A percentile compares a stretch with the other conserved stretches of the same genome.
Evolutionary conservation across 1,140 invertebrate species (phyloP).

Genomic region (Tetraneura akinire): DNA sequence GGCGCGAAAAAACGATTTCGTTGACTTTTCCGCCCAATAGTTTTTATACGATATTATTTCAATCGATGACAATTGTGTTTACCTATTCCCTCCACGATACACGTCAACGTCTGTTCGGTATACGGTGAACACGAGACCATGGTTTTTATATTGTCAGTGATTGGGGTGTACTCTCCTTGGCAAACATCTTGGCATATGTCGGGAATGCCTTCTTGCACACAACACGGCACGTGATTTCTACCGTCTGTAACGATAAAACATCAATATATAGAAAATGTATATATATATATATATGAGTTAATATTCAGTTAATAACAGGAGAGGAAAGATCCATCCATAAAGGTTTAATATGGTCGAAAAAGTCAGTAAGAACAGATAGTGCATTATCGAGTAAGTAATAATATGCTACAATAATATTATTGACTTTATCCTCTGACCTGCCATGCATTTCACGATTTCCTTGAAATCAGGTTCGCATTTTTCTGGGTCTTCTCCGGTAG

Average conservation of each 20-base stretch:
- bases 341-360: too few species aligned
- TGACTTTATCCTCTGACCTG: conserved; percentile 56
- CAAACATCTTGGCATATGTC: conserved; percentile 83
- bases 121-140: conserved; percentile 80
- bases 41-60: too few species aligned
- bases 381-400: too few species aligned
- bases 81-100: conserved; percentile 79
- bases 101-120: conserved; percentile 78
- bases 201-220: conserved; percentile 75
- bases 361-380: neutral
- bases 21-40: too few species aligned
- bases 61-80: conserved; percentile 58
- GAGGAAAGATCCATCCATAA: neutral
- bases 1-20: too few species aligned
- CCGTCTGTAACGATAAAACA: conserved; percentile 69
- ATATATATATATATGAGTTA: too few species aligned
- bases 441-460: conserved; percentile 69
- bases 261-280: too few species aligned
- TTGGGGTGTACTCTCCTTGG: conserved; percentile 78
- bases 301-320: neutral
- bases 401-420: too few species aligned
- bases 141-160: conserved; percentile 79
- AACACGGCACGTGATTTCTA: conserved; percentile 81
- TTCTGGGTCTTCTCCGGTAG: conserved; percentile 75
- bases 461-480: conserved; percentile 77